Evolutionary conservation across 2,113 vertebrate genomes (phyloP), one percentile per base, ranked within the genome.

Genomic region (Polyodon spathula): DNA sequence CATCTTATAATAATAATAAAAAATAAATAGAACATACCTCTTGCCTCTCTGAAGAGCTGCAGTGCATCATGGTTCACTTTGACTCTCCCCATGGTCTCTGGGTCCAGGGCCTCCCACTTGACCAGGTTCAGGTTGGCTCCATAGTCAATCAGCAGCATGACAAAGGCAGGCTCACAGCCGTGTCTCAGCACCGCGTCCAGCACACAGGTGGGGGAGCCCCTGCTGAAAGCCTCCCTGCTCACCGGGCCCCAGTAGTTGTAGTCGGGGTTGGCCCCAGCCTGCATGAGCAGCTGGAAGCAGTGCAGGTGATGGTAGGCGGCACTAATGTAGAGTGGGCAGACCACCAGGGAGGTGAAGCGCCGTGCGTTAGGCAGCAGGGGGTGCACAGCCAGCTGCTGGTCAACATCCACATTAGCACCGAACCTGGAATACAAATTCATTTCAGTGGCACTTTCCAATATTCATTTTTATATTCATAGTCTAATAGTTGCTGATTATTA

Each of bases 321-420:
- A 0, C 93, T 94, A 78, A 97, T 96, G 75, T 96, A 97, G 6
- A 97, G 73, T 0, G 95, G 93, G 58, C 94, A 97, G 74, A 93
- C 90, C 66, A 93, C 91, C 73, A 97, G 67, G 0, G 93, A 93
- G 65, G 90, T 92, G 60, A 97, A 90, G 8, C 85, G 84, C n/a
- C 90, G 85, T 2, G 83, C 83, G 1, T 86, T 84, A 1, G 67
- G 76, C 1, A 84, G 76, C 4, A 84, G 81, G 8, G 78, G 66
- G 11, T 39, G 65, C 1, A 86, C 85, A 0, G 86, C 63, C 54
- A 89, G 67, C 71, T 91, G 90, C 56, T 92, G 90, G 70, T 93
- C 93, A 66, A 96, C 90, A 0, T 97, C 91, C 7, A 97, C 92
- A 0, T 97, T 92, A 0, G 93, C 94, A 0, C 91, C 87, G 0